Evolutionary conservation across 2,797 vertebrate species (phyloP).

Genomic region (Microctenopoma steveboyesi): DNA sequence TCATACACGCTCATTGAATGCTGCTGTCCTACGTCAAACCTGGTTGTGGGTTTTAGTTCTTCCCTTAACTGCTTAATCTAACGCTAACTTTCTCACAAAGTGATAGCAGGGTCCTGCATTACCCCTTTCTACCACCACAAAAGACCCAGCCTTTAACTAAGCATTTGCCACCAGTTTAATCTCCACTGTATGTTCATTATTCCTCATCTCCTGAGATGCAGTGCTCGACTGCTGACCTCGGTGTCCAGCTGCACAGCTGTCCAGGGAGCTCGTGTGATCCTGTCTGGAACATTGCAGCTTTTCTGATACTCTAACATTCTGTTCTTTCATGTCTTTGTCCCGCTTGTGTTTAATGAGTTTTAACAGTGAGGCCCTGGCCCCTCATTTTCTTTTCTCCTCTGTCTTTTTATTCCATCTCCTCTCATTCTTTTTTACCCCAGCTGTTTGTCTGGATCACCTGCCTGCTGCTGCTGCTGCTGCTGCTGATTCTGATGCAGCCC

Average conservation of each 20-base stretch:
- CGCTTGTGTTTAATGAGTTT: neutral
- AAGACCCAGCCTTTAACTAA: conserved; percentile 14
- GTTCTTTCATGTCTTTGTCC: conserved; percentile 26
- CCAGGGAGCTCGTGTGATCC: conserved; percentile 28
- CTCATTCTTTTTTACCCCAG: neutral
- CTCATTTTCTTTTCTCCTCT: neutral
- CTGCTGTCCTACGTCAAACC: too few relatives aligned
- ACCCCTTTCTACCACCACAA: conserved; percentile 2
- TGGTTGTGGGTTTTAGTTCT: neutral
- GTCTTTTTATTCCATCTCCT: neutral
- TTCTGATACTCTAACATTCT: conserved; percentile 27
- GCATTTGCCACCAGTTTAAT: conserved; percentile 41
- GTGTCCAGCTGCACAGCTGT: conserved; percentile 40
- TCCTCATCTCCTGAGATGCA: conserved; percentile 37
- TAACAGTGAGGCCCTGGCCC: neutral
- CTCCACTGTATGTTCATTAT: conserved; percentile 49
- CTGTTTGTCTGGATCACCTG: conserved; percentile 33
- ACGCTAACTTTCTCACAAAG: neutral
- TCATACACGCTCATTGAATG: neutral
- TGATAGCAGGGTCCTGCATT: neutral
- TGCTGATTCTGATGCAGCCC: conserved; percentile 9
- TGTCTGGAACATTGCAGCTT: conserved; percentile 29
- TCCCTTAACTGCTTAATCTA: conserved; percentile 2
- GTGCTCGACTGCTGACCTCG: conserved; percentile 63
- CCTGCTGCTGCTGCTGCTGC: conserved; percentile 10